Conservation (phyloP, 2,888 invertebrate genomes). For the Conistra vaccinii region DNA sequence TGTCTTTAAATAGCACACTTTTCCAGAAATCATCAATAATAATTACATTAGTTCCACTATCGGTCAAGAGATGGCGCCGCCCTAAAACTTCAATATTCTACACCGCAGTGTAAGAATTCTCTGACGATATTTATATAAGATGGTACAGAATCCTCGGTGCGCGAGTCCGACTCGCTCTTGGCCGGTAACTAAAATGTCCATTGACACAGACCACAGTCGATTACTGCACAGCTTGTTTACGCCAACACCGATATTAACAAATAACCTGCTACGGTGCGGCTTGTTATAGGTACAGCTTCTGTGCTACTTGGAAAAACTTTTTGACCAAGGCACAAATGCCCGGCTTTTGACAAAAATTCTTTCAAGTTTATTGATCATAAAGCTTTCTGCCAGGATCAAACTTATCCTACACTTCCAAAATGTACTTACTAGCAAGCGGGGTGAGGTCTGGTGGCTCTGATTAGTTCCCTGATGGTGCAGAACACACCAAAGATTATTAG, state of each 20-base stretch:
- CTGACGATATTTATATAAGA: too few relatives aligned
- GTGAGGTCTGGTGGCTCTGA: slow-evolving; percentile 63
- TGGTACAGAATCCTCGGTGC: too few relatives aligned
- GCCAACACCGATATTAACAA: neutral
- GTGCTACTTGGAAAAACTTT: neutral
- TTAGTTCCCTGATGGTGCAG: slow-evolving; percentile 70
- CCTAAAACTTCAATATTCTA: too few relatives aligned
- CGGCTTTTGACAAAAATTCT: neutral
- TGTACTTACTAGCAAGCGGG: slow-evolving; percentile 22
- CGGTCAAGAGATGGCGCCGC: too few relatives aligned
- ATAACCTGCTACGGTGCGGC: neutral
- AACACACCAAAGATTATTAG: slow-evolving; percentile 75
- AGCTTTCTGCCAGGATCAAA: neutral
- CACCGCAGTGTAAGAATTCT: too few relatives aligned
- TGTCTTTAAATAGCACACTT: too few relatives aligned
- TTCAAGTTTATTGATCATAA: neutral
- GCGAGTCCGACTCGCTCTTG: too few relatives aligned
- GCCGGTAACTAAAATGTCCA: too few relatives aligned
- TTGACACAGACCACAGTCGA: neutral
- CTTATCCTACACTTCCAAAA: neutral
- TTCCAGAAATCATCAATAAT: too few relatives aligned
- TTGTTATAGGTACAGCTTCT: neutral
- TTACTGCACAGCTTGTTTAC: neutral
- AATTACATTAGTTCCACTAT: too few relatives aligned
- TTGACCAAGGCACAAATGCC: neutral